Evolutionary conservation across 2,797 vertebrate genomes (phyloP), one percentile per base, ranked within the genome.

Genomic region (Dromococcyx pavoninus): DNA sequence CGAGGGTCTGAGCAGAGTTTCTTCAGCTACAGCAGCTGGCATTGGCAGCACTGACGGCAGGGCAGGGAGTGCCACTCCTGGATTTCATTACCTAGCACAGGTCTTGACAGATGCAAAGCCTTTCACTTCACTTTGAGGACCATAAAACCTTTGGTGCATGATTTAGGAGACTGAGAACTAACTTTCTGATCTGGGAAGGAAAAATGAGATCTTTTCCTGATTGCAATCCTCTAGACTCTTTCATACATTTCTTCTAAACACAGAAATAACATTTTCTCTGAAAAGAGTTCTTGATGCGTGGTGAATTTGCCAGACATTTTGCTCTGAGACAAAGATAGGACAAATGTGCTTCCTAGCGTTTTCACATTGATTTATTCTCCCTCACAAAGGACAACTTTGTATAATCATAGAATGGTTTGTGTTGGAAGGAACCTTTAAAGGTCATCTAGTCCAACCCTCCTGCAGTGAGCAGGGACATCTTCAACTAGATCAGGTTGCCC

Each of bases 321-420:
- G 65, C 89, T 97, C 92, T 23, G 57, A 93, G 89, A 82, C 58
- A 53, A 44, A 58, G 53, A 86, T 67, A 74, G 39, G 81, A 87
- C 92, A 92, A 93, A 89, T 70, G 72, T 73, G 23, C 86, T 67
- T 86, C 92, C 90, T 71, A 79, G 87, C 64, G 83, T 97, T 91
- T 86, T 94, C 65, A 8, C 43, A 33, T 89, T 89, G 86, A 92
- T 95, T 93, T 95, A 86, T 81, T 78, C 85, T 88, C 78, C 76
- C 33, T 69, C 22, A 51, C 76, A 66, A 93, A 95, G 87, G 74
- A 89, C 39, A 91, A 43, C 87, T 92, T 94, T 56, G 18, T 91
- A 88, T 11, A 48, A 48, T 48, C 22, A 23, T 48, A 23, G 46
- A 48, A 48, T 48, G 22, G 21, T 23, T 48, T 48, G 46, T 46